Evolutionary conservation across 2,888 invertebrate genomes (phyloP).

Genomic region (Caenorhabditis sp.): DNA sequence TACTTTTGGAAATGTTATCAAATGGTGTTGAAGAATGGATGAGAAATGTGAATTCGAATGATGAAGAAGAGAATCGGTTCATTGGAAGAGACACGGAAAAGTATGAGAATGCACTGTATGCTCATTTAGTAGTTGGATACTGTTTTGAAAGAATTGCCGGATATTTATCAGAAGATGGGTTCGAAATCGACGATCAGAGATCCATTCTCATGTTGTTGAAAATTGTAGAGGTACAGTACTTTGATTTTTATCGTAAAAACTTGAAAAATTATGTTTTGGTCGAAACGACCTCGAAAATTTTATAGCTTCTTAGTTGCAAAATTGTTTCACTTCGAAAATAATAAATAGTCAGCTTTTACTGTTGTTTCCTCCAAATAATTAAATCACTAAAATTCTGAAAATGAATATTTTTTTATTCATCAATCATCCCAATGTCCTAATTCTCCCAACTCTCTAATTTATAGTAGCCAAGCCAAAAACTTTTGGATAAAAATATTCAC

Average conservation of each 20-base stretch:
- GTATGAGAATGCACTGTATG: constrained; percentile 11
- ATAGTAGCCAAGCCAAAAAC: too few relatives aligned
- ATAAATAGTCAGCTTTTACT: too few relatives aligned
- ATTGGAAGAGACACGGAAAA: background rate
- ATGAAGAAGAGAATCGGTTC: background rate
- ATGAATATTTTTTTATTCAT: too few relatives aligned
- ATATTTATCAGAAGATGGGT: constrained; percentile 1
- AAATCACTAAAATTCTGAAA: too few relatives aligned
- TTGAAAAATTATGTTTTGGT: background rate
- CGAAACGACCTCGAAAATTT: too few relatives aligned
- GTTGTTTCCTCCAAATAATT: too few relatives aligned
- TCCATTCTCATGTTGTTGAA: constrained; percentile 1
- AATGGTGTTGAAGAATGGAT: constrained; percentile 20
- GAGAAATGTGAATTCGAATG: background rate
- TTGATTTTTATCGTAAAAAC: too few relatives aligned
- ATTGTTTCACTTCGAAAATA: too few relatives aligned
- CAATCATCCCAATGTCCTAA: too few relatives aligned
- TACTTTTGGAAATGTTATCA: constrained; percentile 24
- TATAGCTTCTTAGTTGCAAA: too few relatives aligned
- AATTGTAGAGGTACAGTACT: constrained; percentile 19
- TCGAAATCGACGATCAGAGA: background rate
- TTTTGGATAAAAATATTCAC: too few relatives aligned
- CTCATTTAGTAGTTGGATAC: constrained; percentile 34
- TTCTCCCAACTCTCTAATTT: too few relatives aligned
- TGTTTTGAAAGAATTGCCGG: constrained; percentile 22